Base-by-base conservation (phyloP, 1,140 invertebrate genomes). In the Vanessa tameamea region DNA sequence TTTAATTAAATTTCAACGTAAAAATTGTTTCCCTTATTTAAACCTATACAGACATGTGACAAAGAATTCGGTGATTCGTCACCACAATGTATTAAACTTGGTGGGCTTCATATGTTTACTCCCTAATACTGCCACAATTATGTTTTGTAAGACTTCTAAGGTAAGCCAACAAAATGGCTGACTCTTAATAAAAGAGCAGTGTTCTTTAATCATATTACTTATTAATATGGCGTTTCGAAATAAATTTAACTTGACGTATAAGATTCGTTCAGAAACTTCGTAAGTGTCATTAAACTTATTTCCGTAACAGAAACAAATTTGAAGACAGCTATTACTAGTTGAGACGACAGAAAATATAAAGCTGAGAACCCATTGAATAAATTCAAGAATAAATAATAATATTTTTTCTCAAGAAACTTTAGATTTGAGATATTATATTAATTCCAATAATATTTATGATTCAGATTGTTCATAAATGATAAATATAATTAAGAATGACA, bases 111-210 rank as follows among this genome's bases (percentile, higher is more conserved):
- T 77, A 64, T 71, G 59, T 83, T 78, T 77, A 84, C 82, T 73
- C 82, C 74, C 79, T 79, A 87, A 85, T 82, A 85, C 80, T 65
- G 65, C 73, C 80, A 78, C 78, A 78, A 84, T 86, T 85, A 72
- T 80, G 64, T 66, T 81, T 83, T 77, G 50, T 89, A 86, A 31
- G 89, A 87, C 86, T 91, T 92, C 89, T 78, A 78, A 87, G 78
- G 79, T 74, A 78, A 68, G 51, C 78, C 69, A 78, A 75, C 86
- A 91, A 90, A 86, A 91, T 92, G 90, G 89, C 89, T 73, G 75
- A 82, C 74, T 82, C 85, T 85, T 82, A 82, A 85, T 84, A 84
- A 79, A 59, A 76, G n/a, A 67, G 66, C 50, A 50, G 47, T 57
- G 55, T 78, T 61, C 57, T 15, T 64, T 80, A 81, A 75, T 78